Base-by-base conservation (phyloP, 1,140 invertebrate species). In the Dendroctonus valens region DNA sequence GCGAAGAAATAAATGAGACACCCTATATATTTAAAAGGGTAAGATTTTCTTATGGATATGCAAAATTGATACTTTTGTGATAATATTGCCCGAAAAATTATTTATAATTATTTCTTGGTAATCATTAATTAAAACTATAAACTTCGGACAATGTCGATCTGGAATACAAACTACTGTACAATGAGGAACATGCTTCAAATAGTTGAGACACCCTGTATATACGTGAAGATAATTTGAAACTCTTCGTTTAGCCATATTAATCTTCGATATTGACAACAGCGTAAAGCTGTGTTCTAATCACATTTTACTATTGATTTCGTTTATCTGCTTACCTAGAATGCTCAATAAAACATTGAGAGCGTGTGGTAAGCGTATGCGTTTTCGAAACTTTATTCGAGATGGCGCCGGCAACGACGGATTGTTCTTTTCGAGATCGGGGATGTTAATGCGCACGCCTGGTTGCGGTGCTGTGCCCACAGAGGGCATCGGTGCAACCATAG, bases 401-500 rank as follows among this genome's bases (percentile, higher is more conserved):
- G 62, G 62, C 39, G 14, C 12, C n/a, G 38, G 41, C 46, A 64
- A 41, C 55, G 59, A 64, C 41, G 49, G n/a, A 12, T 50, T 51
- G 50, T 37, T 60, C 70, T 73, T 70, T 11, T 65, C 67, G 41
- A 51, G 26, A 53, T 61, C 64, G 53, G 68, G 49, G 39, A 70
- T 61, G 39, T 69, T 65, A 42, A 69, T 65, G 26, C 50, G 50
- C 2, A 62, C 68, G 11, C 44, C 51, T 11, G 54, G 64, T 52
- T 60, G 65, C 26, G 52, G 44, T 7, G 57, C 54, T 5, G 6
- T 39, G 42, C 65, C 60, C 26, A 55, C 51, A 37, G 65, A 69
- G 59, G 64, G 65, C 57, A 69, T 62, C 52, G 70, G 69, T 8
- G 68, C 68, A 58, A 73, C 70, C 74, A 75, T 75, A 38, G 70